These are phyloP conservation scores for Poeciliopsis turneri DNA, from an alignment of 2,797 vertebrate genomes.

Conservation along the genomic window DNA sequence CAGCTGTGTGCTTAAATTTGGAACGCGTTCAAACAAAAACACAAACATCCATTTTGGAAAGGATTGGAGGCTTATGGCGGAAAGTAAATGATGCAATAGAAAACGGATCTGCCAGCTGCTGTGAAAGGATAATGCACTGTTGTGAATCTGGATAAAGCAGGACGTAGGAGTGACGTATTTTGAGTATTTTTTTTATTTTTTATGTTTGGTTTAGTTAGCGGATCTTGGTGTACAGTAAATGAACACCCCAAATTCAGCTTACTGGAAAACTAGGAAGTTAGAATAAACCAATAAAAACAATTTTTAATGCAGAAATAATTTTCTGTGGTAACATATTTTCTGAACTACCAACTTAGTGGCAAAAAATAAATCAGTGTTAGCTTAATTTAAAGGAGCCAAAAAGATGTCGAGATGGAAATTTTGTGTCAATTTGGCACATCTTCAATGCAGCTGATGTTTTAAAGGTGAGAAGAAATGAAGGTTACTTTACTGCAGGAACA, in stretches of 20 bases:
- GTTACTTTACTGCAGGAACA: not conserved
- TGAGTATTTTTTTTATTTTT: not conserved
- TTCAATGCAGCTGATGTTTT: not conserved
- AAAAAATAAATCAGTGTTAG: not conserved
- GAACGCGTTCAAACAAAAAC: not conserved
- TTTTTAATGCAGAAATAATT: not conserved
- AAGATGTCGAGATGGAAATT: not conserved
- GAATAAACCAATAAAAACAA: not conserved
- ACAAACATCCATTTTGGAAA: not conserved
- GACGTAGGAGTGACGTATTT: not conserved
- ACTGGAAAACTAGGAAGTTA: not conserved
- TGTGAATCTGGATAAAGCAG: not conserved
- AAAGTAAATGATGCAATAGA: not conserved
- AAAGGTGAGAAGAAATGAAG: not conserved
- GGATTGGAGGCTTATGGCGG: not conserved
- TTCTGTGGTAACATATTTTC: not conserved
- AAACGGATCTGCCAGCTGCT: not conserved
- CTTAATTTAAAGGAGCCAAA: not conserved
- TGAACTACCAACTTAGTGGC: not conserved
- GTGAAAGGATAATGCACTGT: not conserved
- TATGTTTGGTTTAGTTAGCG: not conserved
- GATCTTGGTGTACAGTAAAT: not conserved
- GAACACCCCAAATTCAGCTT: not conserved
- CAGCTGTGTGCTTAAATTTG: not conserved
- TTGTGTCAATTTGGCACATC: not conserved